These are phyloP conservation scores for Drosophila auraria DNA, from an alignment of 1,140 invertebrate species.

Conservation along the genomic window DNA sequence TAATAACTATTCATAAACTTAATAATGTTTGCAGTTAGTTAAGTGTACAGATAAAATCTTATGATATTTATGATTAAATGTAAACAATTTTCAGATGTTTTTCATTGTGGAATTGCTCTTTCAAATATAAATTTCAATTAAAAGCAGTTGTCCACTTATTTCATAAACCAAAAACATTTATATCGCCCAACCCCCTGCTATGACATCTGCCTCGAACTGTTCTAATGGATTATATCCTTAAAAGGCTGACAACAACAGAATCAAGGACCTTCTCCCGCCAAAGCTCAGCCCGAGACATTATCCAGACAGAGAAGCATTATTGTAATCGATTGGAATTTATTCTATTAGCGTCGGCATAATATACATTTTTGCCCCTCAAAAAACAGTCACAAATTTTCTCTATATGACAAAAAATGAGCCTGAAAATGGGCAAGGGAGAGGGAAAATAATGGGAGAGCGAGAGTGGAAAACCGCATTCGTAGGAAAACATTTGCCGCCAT, in stretches of 20 bases:
- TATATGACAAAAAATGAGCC: constrained; percentile 45
- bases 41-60: not conserved
- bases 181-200: not conserved
- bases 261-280: constrained; percentile 6
- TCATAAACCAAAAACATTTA: constrained; percentile 21
- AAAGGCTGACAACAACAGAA: constrained; percentile 16
- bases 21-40: not conserved
- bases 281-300: constrained; percentile 34
- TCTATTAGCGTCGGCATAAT: constrained; percentile 57
- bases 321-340: constrained; percentile 74
- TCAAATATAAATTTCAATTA: constrained; percentile 8
- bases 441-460: not conserved
- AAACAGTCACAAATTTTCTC: constrained; percentile 55
- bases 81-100: not conserved
- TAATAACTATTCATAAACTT: too few relatives aligned
- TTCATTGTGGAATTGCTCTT: not conserved
- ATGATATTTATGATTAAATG: not conserved
- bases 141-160: constrained; percentile 13
- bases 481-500: constrained; percentile 41
- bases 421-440: not conserved
- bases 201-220: constrained; percentile 24
- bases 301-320: constrained; percentile 57
- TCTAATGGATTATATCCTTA: constrained; percentile 50
- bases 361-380: constrained; percentile 37
- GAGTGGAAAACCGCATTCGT: constrained; percentile 62